Evolutionary conservation across 2,888 invertebrate species (phyloP).

Genomic region (Platerodrilus igneus): DNA sequence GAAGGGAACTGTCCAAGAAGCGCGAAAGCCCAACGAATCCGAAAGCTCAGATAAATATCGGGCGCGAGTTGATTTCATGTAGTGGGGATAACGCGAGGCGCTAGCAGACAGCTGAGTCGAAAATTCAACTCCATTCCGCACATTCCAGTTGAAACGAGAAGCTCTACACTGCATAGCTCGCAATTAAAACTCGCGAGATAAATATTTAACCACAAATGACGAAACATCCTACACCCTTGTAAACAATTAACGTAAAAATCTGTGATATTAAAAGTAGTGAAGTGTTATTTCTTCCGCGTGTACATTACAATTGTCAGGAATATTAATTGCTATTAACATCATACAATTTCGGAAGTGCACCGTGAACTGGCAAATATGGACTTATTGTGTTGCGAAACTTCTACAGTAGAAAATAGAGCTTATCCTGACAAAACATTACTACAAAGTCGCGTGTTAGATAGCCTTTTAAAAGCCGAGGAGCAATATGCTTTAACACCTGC

Average conservation of each 20-base stretch:
- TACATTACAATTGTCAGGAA: too few species aligned
- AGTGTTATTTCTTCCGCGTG: too few species aligned
- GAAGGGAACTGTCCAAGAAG: slow-evolving; percentile 8
- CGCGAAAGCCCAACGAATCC: slow-evolving; percentile 14
- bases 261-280: slow-evolving; percentile 23
- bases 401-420: slow-evolving; percentile 42
- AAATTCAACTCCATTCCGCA: slow-evolving; percentile 21
- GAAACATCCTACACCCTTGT: slow-evolving; percentile 13
- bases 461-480: slow-evolving; percentile 81
- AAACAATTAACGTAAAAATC: slow-evolving; percentile 14
- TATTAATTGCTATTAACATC: too few species aligned
- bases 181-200: slow-evolving; percentile 11
- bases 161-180: slow-evolving; percentile 15
- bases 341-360: slow-evolving; percentile 14
- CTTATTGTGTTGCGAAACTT: slow-evolving; percentile 42
- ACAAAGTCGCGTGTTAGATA: slow-evolving; percentile 74
- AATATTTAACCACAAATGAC: slow-evolving; percentile 15
- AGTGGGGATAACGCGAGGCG: slow-evolving; percentile 22
- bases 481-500: slow-evolving; percentile 71
- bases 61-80: slow-evolving; percentile 20
- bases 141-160: slow-evolving; percentile 13
- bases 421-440: slow-evolving; percentile 69
- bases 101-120: slow-evolving; percentile 18
- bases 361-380: slow-evolving; percentile 25
- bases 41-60: slow-evolving; percentile 17